Base-by-base conservation (phyloP, 2,888 invertebrate genomes). In the Eucriotettix oculatus region DNA sequence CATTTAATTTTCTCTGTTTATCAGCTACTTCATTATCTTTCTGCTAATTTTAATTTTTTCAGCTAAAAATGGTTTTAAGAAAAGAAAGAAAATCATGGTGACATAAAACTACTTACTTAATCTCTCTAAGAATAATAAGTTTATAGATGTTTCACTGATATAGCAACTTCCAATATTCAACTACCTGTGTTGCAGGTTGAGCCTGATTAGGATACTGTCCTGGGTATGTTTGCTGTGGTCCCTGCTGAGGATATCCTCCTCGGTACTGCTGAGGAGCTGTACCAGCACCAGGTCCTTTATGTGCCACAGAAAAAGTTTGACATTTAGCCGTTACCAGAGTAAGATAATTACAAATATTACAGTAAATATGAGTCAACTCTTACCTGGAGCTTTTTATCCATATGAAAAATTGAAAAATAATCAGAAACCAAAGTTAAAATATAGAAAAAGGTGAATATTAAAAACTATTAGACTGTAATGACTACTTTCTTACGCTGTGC, bases 171-270 rank as follows among this genome's bases (percentile, higher is more conserved):
- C 29, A 29, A 29, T 2, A 29, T 29, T 29, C 29, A 29, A 17
- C 10, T 59, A 65, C 65, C 64, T 66, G 66, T 42, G 62, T 56
- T 52, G 65, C 54, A 0, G 60, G 58, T 53, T 64, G 77, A 67
- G 81, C 81, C 65, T 80, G 79, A 1, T 75, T 75, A 68, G 82
- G 82, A 67, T 83, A 83, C 68, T 83, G 83, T 66, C 79, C 68
- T n/a, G 73, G 72, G 64, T 74, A 73, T 54, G 71, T 82, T 71
- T 85, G 86, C 62, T 82, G 82, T 68, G 82, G 82, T 52, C 81
- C 81, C 67, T 85, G 76, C 69, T 84, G 85, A 10, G 81, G 81
- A 71, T 84, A 85, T 5, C 71, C 67, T 66, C 76, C 69, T 64
- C 74, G 68, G 59, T 73, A 74, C 60, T 71, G 73, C 59, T 83